phyloP scores from a whole-genome alignment of 2,797 vertebrate species.

The Lepilemur septentrionalis region DNA sequence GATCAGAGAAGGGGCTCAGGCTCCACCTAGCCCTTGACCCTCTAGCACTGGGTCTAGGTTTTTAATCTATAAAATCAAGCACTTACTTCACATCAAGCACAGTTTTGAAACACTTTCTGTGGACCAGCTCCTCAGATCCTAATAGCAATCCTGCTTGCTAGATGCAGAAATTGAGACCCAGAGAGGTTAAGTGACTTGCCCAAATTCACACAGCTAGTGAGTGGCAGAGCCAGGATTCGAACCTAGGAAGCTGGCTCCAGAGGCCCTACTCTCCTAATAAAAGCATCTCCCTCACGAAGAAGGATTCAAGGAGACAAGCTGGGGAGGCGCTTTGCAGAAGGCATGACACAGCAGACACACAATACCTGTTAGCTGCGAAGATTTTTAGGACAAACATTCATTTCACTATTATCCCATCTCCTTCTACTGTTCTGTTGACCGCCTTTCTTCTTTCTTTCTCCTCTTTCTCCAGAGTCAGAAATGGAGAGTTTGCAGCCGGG shows the following conservation, averaged over 20 bases:
- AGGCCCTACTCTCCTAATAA: not conserved
- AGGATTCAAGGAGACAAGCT: not conserved
- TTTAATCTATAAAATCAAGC: not conserved
- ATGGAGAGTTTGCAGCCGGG: not conserved
- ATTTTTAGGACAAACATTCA: not conserved
- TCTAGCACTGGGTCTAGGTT: not conserved
- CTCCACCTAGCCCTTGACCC: not conserved
- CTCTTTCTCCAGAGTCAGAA: not conserved
- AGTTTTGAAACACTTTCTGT: not conserved
- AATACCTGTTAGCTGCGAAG: not conserved
- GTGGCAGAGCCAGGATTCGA: not conserved
- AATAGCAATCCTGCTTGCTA: not conserved
- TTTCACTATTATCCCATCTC: not conserved
- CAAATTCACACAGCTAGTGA: not conserved
- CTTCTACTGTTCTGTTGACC: not conserved
- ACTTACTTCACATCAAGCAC: not conserved
- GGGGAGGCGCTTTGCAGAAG: not conserved
- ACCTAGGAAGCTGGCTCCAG: not conserved
- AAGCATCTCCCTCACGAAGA: not conserved
- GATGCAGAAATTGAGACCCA: not conserved
- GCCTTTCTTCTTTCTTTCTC: not conserved
- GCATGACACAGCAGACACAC: accelerated
- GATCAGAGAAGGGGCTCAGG: not conserved
- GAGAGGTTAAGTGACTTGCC: not conserved
- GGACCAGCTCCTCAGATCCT: not conserved